Conservation (phyloP, 2,888 invertebrate species). For the Meganola albula region DNA sequence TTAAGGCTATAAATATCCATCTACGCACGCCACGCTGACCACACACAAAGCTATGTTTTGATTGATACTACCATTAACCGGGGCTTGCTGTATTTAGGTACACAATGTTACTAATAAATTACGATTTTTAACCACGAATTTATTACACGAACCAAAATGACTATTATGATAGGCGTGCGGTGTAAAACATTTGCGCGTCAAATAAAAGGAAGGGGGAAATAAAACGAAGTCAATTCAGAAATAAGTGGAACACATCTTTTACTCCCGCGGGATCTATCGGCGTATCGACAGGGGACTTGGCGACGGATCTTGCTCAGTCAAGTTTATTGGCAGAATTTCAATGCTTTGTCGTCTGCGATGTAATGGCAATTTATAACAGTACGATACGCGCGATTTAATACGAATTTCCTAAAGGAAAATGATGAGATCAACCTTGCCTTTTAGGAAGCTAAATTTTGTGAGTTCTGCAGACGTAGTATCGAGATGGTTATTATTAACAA, state of each 20-base stretch:
- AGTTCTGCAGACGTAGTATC: no score
- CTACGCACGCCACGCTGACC: constrained; percentile 32
- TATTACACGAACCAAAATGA: constrained; percentile 16
- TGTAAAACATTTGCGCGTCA: constrained; percentile 28
- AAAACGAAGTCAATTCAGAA: constrained; percentile 52
- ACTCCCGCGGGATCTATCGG: constrained; percentile 52
- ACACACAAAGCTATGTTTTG: constrained; percentile 37
- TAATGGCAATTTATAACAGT: constrained; percentile 51
- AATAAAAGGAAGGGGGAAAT: constrained; percentile 36
- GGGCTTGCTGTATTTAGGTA: constrained; percentile 30
- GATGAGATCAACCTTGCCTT: constrained; percentile 32
- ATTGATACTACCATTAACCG: constrained; percentile 38
- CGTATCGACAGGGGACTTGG: constrained; percentile 50
- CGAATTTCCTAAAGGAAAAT: constrained; percentile 24
- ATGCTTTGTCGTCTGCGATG: constrained; percentile 53
- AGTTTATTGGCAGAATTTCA: constrained; percentile 60
- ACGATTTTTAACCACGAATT: constrained; percentile 27
- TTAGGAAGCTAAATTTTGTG: no score
- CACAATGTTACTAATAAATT: constrained; percentile 36
- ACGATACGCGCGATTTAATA: constrained; percentile 34
- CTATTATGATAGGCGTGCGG: constrained; percentile 30
- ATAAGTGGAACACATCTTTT: constrained; percentile 58
- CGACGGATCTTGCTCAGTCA: constrained; percentile 48
- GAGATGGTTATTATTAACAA: no score
- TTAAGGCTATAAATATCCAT: constrained; percentile 39